Base-by-base conservation (phyloP, 1,140 invertebrate genomes). In the Ylistrum balloti region DNA sequence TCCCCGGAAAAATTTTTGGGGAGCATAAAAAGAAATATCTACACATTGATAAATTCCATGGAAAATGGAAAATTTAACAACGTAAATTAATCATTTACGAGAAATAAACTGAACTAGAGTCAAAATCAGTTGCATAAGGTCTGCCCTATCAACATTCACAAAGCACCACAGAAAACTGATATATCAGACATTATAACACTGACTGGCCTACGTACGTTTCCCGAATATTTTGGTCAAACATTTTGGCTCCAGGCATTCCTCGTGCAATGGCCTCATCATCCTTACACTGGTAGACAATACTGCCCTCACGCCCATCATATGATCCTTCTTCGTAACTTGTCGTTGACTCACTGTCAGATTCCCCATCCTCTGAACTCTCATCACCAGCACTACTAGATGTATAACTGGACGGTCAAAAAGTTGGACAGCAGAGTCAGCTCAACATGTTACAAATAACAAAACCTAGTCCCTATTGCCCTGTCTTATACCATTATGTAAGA, bases 191-290 rank as follows among this genome's bases (percentile, higher is more conserved):
- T 9, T 28, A n/a, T 28, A 74, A n/a, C 56, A 74, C 17, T 74
- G 35, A 33, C 48, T 35, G 32, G 33, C 38, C 88, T 33, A 93
- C 94, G 93, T 93, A 96, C 95, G 94, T 95, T 93, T 96, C 95
- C 91, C 95, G 41, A 85, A 95, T 95, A 93, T 96, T 96, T 93
- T 96, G 95, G 91, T 96, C 95, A 93, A 97, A 97, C 93, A 97
- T 95, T 45, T 96, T 95, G 0, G 96, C 96, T 33, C 96, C 96
- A 22, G 95, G 95, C 33, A 93, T 88, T 13, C 95, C 96, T 86
- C 93, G 91, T 88, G 95, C 94, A 28, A 96, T 95, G 28, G 94
- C 95, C 88, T 96, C 95, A 92, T 96, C 96, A 92, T 96, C 96
- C 90, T 95, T 94, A 94, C 96, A 96, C 35, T 94, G 93, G 93